Evolutionary conservation across 1,140 invertebrate genomes (phyloP).

Genomic region (Notospermus geniculatus): DNA sequence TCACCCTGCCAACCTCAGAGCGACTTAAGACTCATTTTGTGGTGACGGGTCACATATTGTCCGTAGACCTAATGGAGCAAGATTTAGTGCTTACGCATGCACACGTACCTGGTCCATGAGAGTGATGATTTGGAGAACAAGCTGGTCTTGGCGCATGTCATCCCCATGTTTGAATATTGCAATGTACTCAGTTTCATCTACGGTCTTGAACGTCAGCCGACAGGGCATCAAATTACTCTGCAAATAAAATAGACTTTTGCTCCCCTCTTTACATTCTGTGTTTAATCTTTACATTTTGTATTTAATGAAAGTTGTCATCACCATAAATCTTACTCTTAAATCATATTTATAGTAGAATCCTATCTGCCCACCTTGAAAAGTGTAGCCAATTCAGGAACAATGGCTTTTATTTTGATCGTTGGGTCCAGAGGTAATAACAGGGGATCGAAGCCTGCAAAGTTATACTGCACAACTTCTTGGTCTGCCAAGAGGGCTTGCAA

Average conservation of each 20-base stretch:
- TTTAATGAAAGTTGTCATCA: too few relatives aligned
- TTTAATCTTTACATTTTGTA: too few relatives aligned
- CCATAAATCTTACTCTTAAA: too few relatives aligned
- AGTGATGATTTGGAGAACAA: constrained; percentile 94
- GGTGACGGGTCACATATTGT: too few relatives aligned
- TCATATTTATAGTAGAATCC: too few relatives aligned
- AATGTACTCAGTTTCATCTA: constrained; percentile 78
- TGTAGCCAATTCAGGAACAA: constrained; percentile 79
- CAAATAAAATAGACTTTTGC: too few relatives aligned
- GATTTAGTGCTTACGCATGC: too few relatives aligned
- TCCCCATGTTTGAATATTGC: constrained; percentile 99
- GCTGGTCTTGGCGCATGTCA: constrained; percentile 97
- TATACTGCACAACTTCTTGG: constrained; percentile 73
- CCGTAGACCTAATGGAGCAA: too few relatives aligned
- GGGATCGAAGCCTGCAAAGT: constrained; percentile 83
- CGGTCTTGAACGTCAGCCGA: constrained; percentile 85
- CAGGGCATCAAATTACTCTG: constrained; percentile 94
- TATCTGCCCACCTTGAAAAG: constrained; percentile 73
- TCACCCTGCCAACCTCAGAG: too few relatives aligned
- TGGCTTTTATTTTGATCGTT: constrained; percentile 82
- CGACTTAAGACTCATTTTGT: too few relatives aligned
- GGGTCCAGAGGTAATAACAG: constrained; percentile 83
- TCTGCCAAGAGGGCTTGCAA: constrained; percentile 77
- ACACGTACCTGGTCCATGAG: constrained; percentile 79
- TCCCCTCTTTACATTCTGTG: too few relatives aligned